A percentile compares a stretch with the other conserved stretches of the same genome.
Evolutionary conservation across 2,888 invertebrate genomes (phyloP).

Genomic region (Tineola bisselliella): DNA sequence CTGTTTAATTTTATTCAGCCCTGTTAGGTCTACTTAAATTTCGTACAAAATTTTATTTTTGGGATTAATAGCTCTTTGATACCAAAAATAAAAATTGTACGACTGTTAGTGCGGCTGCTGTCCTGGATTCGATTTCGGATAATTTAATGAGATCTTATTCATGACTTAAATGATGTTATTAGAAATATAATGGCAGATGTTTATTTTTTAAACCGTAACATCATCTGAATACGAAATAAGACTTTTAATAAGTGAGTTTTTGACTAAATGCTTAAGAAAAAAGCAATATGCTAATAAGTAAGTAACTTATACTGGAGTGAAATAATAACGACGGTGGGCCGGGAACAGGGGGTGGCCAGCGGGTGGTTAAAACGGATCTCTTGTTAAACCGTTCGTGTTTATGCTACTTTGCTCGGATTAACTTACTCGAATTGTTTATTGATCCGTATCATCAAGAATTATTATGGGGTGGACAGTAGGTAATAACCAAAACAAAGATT

Average conservation of each 20-base stretch:
- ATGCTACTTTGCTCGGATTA: constrained; percentile 18
- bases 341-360: constrained; percentile 27
- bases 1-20: no score
- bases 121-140: no score
- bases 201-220: no score
- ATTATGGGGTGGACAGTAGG: background rate
- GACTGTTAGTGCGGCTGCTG: no score
- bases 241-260: background rate
- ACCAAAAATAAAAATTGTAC: no score
- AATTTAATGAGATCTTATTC: no score
- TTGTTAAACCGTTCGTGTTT: constrained; percentile 24
- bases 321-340: constrained; percentile 17
- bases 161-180: no score
- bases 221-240: constrained; percentile 3
- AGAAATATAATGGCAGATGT: no score
- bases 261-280: background rate
- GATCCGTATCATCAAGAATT: constrained; percentile 17
- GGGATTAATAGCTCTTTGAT: no score
- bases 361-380: constrained; percentile 48
- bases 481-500: no score
- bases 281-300: constrained; percentile 8
- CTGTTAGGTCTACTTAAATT: no score
- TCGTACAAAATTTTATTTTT: no score
- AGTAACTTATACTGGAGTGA: constrained; percentile 9
- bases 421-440: constrained; percentile 21